Evolutionary conservation across 2,888 invertebrate species (phyloP).

Genomic region (Anagyrus pseudococci): DNA sequence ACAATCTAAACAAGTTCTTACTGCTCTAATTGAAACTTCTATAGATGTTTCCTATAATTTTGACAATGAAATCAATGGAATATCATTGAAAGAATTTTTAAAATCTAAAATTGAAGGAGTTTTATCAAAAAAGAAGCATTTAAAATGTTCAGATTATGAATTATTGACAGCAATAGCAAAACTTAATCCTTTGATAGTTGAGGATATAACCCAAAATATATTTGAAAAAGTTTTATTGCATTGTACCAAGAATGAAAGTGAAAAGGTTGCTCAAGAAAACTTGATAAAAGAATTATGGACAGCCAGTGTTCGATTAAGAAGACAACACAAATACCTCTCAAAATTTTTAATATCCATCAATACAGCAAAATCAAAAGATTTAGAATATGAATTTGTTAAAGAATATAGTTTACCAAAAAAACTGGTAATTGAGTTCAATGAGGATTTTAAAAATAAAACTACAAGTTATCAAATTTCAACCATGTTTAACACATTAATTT

Average conservation of each 20-base stretch:
- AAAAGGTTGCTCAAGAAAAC: conserved; percentile 39
- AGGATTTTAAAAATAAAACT: conserved; percentile 33
- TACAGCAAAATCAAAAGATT: conserved; percentile 10
- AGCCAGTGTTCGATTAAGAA: conserved; percentile 48
- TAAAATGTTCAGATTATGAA: conserved; percentile 43
- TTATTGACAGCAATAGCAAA: conserved; percentile 45
- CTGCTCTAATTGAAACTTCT: conserved; percentile 41
- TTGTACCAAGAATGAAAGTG: conserved; percentile 35
- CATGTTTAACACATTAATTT: conserved; percentile 49
- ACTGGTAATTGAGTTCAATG: conserved; percentile 44
- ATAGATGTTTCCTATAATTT: conserved; percentile 49
- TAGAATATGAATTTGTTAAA: conserved; percentile 11
- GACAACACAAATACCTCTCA: conserved; percentile 52
- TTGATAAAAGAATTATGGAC: conserved; percentile 46
- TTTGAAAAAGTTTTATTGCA: conserved; percentile 45
- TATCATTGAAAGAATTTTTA: conserved; percentile 47
- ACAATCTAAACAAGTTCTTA: conserved; percentile 37
- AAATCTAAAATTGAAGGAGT: conserved; percentile 45
- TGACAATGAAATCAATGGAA: conserved; percentile 46
- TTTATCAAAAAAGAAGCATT: conserved; percentile 36
- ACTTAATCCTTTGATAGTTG: conserved; percentile 53
- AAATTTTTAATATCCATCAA: conserved; percentile 46
- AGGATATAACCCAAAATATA: conserved; percentile 47
- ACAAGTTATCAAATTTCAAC: conserved; percentile 25
- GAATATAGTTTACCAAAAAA: conserved; percentile 30